Conservation (phyloP, 2,797 vertebrate genomes). For the Nothura maculosa region DNA sequence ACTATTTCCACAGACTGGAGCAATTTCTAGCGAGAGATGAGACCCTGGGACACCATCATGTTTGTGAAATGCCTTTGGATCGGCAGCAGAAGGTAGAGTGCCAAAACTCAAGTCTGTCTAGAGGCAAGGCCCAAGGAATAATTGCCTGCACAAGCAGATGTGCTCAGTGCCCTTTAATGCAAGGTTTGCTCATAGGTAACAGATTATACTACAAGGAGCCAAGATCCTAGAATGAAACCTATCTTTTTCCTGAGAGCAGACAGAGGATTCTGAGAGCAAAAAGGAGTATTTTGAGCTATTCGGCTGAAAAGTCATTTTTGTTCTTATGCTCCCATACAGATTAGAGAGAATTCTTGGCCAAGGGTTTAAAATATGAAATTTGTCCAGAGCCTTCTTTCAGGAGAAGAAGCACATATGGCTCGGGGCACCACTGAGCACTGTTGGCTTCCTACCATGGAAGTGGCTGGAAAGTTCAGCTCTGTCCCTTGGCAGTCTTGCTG, state of each 20-base stretch:
- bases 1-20: not conserved
- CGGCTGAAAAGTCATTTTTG: not conserved
- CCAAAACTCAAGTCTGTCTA: not conserved
- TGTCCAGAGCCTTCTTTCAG: not conserved
- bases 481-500: not conserved
- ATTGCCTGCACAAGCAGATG: not conserved
- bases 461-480: not conserved
- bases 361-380: not conserved
- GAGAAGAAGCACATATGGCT: not conserved
- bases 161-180: not conserved
- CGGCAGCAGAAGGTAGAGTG: not conserved
- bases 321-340: not conserved
- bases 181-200: accelerated
- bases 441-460: not conserved
- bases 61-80: not conserved
- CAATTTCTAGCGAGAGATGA: not conserved
- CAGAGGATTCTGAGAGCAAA: no score
- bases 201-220: not conserved
- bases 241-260: not conserved
- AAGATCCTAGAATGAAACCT: not conserved
- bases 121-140: not conserved
- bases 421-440: not conserved
- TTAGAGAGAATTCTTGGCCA: not conserved
- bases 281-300: not conserved
- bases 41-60: accelerated